Evolutionary conservation across 1,140 invertebrate genomes (phyloP), one percentile per base, ranked within the genome.

Genomic region (Drosophila prosaltans): DNA sequence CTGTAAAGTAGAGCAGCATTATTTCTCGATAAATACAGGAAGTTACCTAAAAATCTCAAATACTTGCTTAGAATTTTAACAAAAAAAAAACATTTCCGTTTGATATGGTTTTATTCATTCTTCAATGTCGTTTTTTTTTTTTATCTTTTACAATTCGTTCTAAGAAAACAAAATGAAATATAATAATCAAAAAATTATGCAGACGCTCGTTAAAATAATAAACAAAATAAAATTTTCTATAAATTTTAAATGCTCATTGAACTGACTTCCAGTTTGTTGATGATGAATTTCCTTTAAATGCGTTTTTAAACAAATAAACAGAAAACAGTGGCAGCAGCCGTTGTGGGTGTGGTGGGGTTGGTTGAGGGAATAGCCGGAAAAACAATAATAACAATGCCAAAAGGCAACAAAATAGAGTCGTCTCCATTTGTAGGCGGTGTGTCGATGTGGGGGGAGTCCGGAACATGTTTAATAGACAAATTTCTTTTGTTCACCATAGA

Each of bases 401-500:
- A 51, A 30, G 45, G 41, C 68, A 65, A 51, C 45, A 55, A 43
- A 41, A 45, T 62, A 41, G 45, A 51, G 45, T 9, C 45, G 45
- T 51, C 45, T 51, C 21, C 45, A 26, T 40, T 26, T 24, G 57
- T n/a, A 26, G 59, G 24, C 1, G n/a, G 40, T 9, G 21, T 40
- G 16, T 24, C 36, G 16, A 16, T 16, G 36, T 28, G 2, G 26
- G 51, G 21, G 45, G 16, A 1, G 16, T 51, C 45, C 45, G 24
- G 24, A 40, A 28, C 10, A 45, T 64, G 21, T 54, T 89, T 70
- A 89, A 58, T 81, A 80, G 61, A 89, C 80, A 51, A 82, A 84
- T 77, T 91, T 91, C 72, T 90, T 91, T 41, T 90, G 84, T 60
- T 85, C 83, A 61, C 83, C 91, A 39, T 91, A 92, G 32, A 96